phyloP scores from a whole-genome alignment of 2,113 vertebrate genomes.

The Corythoichthys intestinalis region DNA sequence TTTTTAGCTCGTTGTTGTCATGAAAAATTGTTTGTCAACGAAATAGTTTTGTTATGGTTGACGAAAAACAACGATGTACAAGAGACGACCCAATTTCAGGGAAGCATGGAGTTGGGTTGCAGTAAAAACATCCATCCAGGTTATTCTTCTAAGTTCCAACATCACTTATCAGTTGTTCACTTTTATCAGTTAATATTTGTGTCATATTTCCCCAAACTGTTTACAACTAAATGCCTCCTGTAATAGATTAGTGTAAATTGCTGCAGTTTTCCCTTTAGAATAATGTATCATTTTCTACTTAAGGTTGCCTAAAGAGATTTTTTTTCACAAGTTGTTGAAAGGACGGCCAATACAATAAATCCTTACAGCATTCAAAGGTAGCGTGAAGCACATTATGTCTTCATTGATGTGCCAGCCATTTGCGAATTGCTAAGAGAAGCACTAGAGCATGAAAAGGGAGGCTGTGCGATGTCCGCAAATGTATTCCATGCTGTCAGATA shows the following conservation, averaged over 20 bases:
- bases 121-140: no score
- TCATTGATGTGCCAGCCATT: slow-evolving; percentile 9
- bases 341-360: not conserved
- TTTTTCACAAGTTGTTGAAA: slow-evolving; percentile 3
- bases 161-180: no score
- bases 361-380: slow-evolving; percentile 4
- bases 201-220: no score
- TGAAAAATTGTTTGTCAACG: no score
- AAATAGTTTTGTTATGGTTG: no score
- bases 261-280: not conserved
- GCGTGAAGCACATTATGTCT: not conserved
- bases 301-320: not conserved
- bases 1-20: no score
- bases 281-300: not conserved
- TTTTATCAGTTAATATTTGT: no score
- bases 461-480: slow-evolving; percentile 4
- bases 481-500: slow-evolving; percentile 28
- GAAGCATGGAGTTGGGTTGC: no score
- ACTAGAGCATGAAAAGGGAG: slow-evolving; percentile 14
- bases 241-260: not conserved
- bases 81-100: no score
- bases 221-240: not conserved
- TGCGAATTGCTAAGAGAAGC: slow-evolving; percentile 3
- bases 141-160: no score
- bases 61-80: no score